A percentile compares a stretch with the other conserved stretches of the same genome.
Evolutionary conservation across 2,888 invertebrate species (phyloP).

Genomic region (Catocala fraxini): DNA sequence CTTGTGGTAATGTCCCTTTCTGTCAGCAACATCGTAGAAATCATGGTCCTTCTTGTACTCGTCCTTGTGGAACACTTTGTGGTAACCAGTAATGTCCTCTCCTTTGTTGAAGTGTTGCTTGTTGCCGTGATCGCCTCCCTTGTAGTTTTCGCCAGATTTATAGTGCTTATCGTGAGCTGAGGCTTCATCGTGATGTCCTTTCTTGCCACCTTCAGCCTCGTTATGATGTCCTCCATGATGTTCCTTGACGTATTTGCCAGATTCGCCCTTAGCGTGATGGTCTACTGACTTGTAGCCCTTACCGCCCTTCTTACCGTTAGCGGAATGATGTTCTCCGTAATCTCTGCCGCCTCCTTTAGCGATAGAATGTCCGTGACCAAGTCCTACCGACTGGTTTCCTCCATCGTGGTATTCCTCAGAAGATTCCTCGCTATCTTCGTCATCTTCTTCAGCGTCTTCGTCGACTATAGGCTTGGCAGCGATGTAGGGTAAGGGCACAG

Average conservation of each 20-base stretch:
- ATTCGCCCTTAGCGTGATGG: constrained; percentile 86
- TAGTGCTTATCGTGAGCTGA: constrained; percentile 87
- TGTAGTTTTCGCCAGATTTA: constrained; percentile 81
- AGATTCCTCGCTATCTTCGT: constrained; percentile 64
- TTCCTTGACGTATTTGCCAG: constrained; percentile 86
- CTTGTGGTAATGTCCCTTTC: constrained; percentile 89
- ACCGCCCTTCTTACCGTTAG: constrained; percentile 86
- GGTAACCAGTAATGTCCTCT: constrained; percentile 90
- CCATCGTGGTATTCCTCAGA: constrained; percentile 63
- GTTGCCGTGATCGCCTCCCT: constrained; percentile 88
- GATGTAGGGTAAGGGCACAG: constrained; percentile 74
- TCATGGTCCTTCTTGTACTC: constrained; percentile 93
- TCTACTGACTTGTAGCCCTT: constrained; percentile 86
- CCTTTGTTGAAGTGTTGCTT: constrained; percentile 90
- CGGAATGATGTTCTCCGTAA: constrained; percentile 81
- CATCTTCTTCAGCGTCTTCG: constrained; percentile 65
- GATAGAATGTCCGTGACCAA: constrained; percentile 57
- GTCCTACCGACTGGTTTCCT: constrained; percentile 50
- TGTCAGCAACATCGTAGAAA: constrained; percentile 91
- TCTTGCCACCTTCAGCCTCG: constrained; percentile 85
- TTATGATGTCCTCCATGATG: constrained; percentile 85
- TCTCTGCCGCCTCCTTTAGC: constrained; percentile 82
- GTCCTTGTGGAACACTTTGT: constrained; percentile 92
- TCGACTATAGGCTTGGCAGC: constrained; percentile 70
- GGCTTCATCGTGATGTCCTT: constrained; percentile 84